Base-by-base conservation (phyloP, 2,888 invertebrate genomes). In the Himalopsyche japonica region DNA sequence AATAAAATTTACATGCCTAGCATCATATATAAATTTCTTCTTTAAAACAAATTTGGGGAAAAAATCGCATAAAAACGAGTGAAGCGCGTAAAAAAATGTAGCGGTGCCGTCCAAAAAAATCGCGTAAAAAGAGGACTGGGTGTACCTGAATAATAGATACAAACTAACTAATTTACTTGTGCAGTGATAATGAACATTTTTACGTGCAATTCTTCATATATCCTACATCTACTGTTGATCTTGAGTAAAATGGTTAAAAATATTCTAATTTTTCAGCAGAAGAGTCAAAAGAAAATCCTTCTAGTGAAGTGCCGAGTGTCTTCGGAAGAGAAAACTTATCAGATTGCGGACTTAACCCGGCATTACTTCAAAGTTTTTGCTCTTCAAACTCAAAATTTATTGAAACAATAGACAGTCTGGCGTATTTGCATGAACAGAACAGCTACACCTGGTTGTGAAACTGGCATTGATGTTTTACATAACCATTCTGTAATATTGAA, bases 301-400 rank as follows among this genome's bases (percentile, higher is more conserved):
- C 92, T 20, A 92, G 91, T 87, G 90, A 91, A 88, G 93, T 91
- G 87, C 91, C 91, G 88, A 93, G 91, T 89, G 95, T 96, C 0
- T 97, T 98, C 90, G 95, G 95, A 79, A 94, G 95, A 88, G 96
- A 97, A 90, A 97, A 97, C 90, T 92, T 98, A n/a, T 96, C 96
- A 0, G 98, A 97, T 89, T 97, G 97, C 89, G 98, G 98, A 7
- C 92, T 97, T 43, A 93, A 91, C 87, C 90, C 93, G 8, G 91
- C 91, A 32, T 91, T 95, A 89, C 90, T 96, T n/a, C 93, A 94
- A 87, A 92, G 93, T 84, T 95, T 96, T 90, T 96, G 96, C 89
- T 93, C 93, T 0, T 89, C 93, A 0, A 93, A 95, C 88, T 90
- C 92, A 0, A 88, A 89, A 20, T 88, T 91, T 10, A 91, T 95